phyloP scores from a whole-genome alignment of 2,888 invertebrate species.

The Agrochola litura region DNA sequence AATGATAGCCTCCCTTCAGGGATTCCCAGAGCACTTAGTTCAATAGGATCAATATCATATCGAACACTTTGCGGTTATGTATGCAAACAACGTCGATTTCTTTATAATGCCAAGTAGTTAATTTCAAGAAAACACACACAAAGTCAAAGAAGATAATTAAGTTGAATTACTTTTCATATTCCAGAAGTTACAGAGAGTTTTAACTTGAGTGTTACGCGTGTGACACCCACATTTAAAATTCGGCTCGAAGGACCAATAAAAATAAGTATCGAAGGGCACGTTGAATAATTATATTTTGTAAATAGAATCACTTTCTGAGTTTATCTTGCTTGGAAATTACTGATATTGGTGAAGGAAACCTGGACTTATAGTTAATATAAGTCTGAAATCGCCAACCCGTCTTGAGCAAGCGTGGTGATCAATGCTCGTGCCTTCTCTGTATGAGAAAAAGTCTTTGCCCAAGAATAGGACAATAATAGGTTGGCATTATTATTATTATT shows the following conservation, averaged over 20 bases:
- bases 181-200: not conserved
- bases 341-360: too few species aligned
- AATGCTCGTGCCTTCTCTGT: too few species aligned
- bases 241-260: conserved; percentile 32
- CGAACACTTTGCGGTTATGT: conserved; percentile 7
- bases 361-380: too few species aligned
- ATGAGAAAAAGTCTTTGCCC: too few species aligned
- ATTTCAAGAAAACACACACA: conserved; percentile 2
- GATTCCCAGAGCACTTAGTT: conserved; percentile 52
- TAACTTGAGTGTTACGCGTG: not conserved
- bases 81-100: conserved; percentile 27
- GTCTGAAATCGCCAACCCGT: too few species aligned
- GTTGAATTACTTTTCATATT: conserved; percentile 18
- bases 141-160: not conserved
- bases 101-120: conserved; percentile 4
- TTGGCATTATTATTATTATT: not conserved
- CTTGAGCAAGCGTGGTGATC: too few species aligned
- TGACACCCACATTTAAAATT: not conserved
- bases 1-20: conserved; percentile 48
- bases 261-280: not conserved
- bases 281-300: not conserved
- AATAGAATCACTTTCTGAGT: not conserved
- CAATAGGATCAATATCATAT: conserved; percentile 58
- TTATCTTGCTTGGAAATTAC: not conserved
- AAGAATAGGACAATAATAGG: not conserved